Conservation (phyloP, 2,797 vertebrate species). For the Sus cebifrons region DNA sequence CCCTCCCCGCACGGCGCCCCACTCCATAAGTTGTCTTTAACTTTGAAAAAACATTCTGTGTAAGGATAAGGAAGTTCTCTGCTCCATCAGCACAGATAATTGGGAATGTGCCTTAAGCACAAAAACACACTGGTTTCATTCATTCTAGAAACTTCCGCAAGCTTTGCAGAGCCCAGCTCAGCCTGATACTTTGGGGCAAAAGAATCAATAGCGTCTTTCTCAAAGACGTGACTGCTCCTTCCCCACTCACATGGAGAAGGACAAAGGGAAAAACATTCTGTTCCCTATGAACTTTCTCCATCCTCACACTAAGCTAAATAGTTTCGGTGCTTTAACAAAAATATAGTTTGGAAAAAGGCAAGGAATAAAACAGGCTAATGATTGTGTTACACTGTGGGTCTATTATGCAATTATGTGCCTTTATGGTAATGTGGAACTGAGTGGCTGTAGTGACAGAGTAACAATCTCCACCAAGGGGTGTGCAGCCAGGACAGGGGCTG, state of each 20-base stretch:
- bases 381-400: constrained; percentile 25
- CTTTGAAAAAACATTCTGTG: not conserved
- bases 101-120: constrained; percentile 62
- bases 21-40: not conserved
- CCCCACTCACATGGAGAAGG: not conserved
- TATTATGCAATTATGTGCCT: constrained; percentile 46
- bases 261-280: not conserved
- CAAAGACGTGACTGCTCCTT: not conserved
- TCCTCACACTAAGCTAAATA: constrained; percentile 39
- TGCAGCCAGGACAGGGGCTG: too few species aligned
- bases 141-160: constrained; percentile 52
- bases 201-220: constrained; percentile 48
- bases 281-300: not conserved
- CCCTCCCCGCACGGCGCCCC: not conserved
- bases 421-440: not conserved
- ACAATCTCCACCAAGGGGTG: too few species aligned
- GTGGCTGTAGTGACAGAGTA: too few species aligned
- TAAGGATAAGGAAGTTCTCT: not conserved
- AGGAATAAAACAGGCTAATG: constrained; percentile 46
- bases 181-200: constrained; percentile 58
- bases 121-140: constrained; percentile 60
- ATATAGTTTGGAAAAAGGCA: not conserved
- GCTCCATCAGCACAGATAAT: constrained; percentile 43
- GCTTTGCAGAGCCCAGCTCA: not conserved
- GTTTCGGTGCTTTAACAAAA: constrained; percentile 73